These are phyloP conservation scores for Mallateleia sp. DNA, from an alignment of 2,888 invertebrate species.

Conservation along the genomic window DNA sequence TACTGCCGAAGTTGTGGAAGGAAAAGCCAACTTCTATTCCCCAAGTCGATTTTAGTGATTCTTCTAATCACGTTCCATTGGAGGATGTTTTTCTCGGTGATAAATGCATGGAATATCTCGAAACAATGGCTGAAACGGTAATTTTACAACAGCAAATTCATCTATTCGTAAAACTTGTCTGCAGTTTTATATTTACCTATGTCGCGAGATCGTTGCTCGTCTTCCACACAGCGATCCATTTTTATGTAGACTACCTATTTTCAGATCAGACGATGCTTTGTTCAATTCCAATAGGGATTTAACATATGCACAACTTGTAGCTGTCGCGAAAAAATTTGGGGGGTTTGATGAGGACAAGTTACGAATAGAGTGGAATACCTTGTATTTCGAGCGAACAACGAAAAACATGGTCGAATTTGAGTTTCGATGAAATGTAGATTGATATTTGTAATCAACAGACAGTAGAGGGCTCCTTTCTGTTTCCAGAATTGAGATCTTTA, in stretches of 20 bases:
- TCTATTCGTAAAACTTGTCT: conserved; percentile 40
- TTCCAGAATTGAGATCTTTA: conserved; percentile 18
- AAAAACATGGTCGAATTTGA: neutral
- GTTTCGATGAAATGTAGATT: conserved; percentile 63
- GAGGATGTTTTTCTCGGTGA: neutral
- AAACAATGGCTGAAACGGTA: neutral
- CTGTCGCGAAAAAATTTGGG: conserved; percentile 12
- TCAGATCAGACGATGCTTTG: conserved; percentile 19
- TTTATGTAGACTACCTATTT: conserved; percentile 1
- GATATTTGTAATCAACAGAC: conserved; percentile 21
- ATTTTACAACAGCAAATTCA: neutral
- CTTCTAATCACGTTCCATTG: neutral
- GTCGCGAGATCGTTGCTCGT: neutral
- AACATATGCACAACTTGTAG: neutral
- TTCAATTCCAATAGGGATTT: conserved; percentile 2
- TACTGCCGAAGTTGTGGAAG: neutral
- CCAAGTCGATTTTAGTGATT: neutral
- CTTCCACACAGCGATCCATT: conserved; percentile 31
- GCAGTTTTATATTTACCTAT: conserved; percentile 16
- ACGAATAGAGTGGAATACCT: conserved; percentile 27
- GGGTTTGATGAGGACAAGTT: conserved; percentile 16
- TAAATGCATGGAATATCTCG: neutral
- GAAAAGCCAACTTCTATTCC: neutral
- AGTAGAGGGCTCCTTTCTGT: neutral
- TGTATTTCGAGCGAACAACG: conserved; percentile 19